Base-by-base conservation (phyloP, 2,797 vertebrate species). In the Liparis tanakae region DNA sequence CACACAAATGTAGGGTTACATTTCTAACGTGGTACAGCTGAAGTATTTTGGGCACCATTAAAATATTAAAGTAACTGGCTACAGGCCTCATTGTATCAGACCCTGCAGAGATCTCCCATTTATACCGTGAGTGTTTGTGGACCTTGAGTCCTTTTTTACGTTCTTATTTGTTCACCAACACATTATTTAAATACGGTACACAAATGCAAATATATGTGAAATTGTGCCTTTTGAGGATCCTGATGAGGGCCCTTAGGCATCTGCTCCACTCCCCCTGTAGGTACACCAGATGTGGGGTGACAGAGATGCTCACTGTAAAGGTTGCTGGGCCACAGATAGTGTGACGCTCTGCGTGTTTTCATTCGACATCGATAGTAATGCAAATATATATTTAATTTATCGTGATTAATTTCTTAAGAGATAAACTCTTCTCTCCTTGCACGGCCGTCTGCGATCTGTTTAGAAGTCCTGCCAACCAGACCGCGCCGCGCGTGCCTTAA, bases 401-500 rank as follows among this genome's bases (percentile, higher is more conserved):
- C 54, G n/a, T 70, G 43, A 68, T 72, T 72, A 44, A 70, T 70
- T 78, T 61, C 64, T 33, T 55, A 62, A 6, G 48, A 76, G 44
- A 75, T 69, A 64, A 57, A 72, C 44, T 73, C 54, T 53, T 54
- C 55, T 34, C 55, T 85, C 55, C 39, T 7, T 58, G 46, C 82
- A 34, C 82, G 61, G n/a, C 70, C 25, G 84, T 86, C 74, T 85
- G 80, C 44, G 61, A 77, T 76, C 61, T 80, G 75, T 87, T 87
- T 83, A 74, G 82, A 81, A 83, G 80, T 82, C 83, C 68, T 79
- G 84, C 75, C 80, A 83, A 79, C 83, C 61, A 78, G 82, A 78
- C 53, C 72, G 88, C 81, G 68, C 76, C 67, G 83, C 82, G 88
- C 85, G 83, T 83, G 91, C 84, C 70, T 87, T 85, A 76, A 76